phyloP scores from a whole-genome alignment of 92 coral and sea anemone species.

The Phenganax stokvisi region DNA sequence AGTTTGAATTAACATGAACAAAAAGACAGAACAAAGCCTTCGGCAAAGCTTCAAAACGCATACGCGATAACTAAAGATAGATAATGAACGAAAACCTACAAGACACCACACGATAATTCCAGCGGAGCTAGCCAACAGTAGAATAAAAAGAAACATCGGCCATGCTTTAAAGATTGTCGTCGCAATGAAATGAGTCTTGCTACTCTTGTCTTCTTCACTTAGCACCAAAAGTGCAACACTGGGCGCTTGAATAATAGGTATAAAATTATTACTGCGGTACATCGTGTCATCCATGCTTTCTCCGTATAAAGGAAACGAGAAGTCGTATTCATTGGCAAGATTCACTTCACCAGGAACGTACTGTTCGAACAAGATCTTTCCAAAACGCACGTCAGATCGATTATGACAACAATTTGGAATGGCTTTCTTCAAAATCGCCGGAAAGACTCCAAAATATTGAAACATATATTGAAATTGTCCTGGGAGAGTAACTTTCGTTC shows the following conservation, averaged over 20 bases:
- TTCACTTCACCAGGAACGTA: slow-evolving; percentile 53
- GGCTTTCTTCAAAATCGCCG: slow-evolving; percentile 54
- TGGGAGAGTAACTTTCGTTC: background rate
- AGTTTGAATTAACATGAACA: no score
- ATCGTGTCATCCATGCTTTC: slow-evolving; percentile 49
- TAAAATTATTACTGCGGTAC: slow-evolving; percentile 56
- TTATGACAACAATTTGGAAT: slow-evolving; percentile 63
- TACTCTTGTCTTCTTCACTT: slow-evolving; percentile 44
- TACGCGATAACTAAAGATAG: background rate
- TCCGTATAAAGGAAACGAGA: slow-evolving; percentile 83
- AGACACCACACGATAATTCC: slow-evolving; percentile 67
- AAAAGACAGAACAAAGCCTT: no score
- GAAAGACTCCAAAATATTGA: slow-evolving; percentile 59
- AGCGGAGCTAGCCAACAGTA: slow-evolving; percentile 59
- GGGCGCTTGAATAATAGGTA: slow-evolving; percentile 71
- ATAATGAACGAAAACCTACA: slow-evolving; percentile 43
- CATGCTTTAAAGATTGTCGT: slow-evolving; percentile 67
- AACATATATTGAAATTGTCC: background rate
- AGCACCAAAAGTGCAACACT: slow-evolving; percentile 59
- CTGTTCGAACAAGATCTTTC: slow-evolving; percentile 59
- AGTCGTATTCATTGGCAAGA: slow-evolving; percentile 48
- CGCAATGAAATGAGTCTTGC: slow-evolving; percentile 53
- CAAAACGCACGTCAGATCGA: slow-evolving; percentile 55
- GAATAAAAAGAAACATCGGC: slow-evolving; percentile 70
- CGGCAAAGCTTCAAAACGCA: background rate